Evolutionary conservation across 2,797 vertebrate genomes (phyloP).

Genomic region (Darevskia mixta): DNA sequence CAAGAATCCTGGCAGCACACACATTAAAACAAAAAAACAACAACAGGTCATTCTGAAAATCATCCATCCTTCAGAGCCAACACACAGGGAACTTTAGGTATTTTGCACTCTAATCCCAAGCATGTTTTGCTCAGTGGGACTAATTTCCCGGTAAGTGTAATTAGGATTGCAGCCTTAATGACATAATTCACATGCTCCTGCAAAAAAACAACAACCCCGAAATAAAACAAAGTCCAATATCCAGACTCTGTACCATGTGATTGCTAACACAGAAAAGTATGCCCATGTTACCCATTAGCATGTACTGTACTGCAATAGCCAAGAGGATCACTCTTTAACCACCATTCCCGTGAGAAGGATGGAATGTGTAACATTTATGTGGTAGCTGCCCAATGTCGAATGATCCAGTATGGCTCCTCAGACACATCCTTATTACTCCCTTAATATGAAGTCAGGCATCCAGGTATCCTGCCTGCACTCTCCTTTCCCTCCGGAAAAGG

Average conservation of each 20-base stretch:
- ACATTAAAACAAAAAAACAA: neutral
- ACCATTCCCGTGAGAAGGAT: neutral
- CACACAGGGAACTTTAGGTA: neutral
- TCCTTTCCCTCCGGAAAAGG: neutral
- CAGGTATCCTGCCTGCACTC: neutral
- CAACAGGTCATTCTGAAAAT: neutral
- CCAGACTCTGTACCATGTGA: neutral
- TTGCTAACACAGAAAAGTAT: neutral
- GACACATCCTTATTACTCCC: neutral
- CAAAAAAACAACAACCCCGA: neutral
- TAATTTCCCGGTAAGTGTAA: too few relatives aligned
- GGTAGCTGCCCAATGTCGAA: too few relatives aligned
- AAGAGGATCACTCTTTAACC: neutral
- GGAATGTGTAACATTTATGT: neutral
- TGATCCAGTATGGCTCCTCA: neutral
- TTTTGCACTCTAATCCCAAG: too few relatives aligned
- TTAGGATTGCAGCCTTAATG: neutral
- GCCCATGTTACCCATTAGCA: too few relatives aligned
- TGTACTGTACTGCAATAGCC: neutral
- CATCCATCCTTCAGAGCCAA: neutral
- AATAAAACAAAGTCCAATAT: neutral
- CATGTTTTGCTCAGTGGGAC: neutral
- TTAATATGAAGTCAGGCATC: neutral
- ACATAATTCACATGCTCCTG: neutral
- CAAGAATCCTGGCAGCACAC: neutral